phyloP scores from a whole-genome alignment of 2,797 vertebrate genomes.

The Xyrichtys novacula region DNA sequence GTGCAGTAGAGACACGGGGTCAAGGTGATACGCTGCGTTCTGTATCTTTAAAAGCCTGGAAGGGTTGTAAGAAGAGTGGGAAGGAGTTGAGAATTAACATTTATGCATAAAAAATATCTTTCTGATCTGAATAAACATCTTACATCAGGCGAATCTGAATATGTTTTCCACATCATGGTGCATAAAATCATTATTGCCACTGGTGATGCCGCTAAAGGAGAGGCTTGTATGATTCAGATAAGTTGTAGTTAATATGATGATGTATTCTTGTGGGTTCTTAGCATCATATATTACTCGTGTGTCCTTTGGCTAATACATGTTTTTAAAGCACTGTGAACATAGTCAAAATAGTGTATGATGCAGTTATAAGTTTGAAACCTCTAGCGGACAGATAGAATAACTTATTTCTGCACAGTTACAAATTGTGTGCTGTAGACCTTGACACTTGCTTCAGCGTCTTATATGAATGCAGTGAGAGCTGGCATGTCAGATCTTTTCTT shows the following conservation, averaged over 20 bases:
- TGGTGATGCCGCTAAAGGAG: conserved; percentile 22
- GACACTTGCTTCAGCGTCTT: conserved; percentile 19
- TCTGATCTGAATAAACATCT: conserved; percentile 39
- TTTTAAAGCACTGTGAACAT: no score
- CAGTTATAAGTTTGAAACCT: conserved; percentile 16
- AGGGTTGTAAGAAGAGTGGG: conserved; percentile 1
- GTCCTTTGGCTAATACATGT: no score
- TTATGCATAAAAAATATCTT: conserved; percentile 28
- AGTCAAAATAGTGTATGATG: no score
- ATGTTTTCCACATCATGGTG: conserved; percentile 45
- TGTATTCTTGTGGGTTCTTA: conserved; percentile 18
- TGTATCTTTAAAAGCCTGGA: conserved; percentile 9
- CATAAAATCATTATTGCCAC: conserved; percentile 46
- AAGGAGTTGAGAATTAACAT: conserved; percentile 23
- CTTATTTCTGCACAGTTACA: conserved; percentile 43
- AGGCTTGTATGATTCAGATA: conserved; percentile 24
- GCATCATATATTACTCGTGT: no score
- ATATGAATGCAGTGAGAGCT: conserved; percentile 41
- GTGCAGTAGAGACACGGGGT: conserved; percentile 1
- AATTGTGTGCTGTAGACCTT: conserved; percentile 14
- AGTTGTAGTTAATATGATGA: conserved; percentile 11
- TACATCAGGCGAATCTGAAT: conserved; percentile 42
- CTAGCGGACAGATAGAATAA: conserved; percentile 12
- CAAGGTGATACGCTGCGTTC: conserved; percentile 17
- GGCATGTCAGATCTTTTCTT: conserved; percentile 47